Evolutionary conservation across 2,888 invertebrate genomes (phyloP).

Genomic region (Isoperla grammatica): DNA sequence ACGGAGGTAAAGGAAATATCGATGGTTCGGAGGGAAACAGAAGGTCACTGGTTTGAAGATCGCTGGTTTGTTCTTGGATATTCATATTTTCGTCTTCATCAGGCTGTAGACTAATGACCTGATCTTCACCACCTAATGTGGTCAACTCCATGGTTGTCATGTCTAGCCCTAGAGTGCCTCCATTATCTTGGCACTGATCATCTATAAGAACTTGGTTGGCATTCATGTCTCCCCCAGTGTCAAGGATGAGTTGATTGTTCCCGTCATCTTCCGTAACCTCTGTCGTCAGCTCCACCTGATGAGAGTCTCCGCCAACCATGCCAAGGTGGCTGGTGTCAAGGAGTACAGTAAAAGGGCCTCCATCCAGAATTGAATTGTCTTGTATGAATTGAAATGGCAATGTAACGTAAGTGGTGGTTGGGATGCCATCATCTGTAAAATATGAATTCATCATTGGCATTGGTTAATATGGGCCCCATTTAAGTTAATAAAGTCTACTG

Average conservation of each 20-base stretch:
- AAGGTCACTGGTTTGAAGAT: background rate
- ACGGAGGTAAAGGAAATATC: background rate
- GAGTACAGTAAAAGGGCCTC: constrained; percentile 6
- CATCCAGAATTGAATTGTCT: constrained; percentile 23
- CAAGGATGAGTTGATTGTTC: constrained; percentile 10
- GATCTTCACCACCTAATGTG: constrained; percentile 1
- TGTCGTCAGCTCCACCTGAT: constrained; percentile 12
- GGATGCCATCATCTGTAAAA: constrained; percentile 13
- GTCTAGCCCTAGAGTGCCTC: constrained; percentile 15
- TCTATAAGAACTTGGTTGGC: no score
- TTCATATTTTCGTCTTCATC: background rate
- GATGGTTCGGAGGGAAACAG: no score
- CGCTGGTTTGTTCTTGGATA: background rate
- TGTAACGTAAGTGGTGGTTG: constrained; percentile 22
- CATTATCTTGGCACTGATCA: background rate
- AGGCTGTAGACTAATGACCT: constrained; percentile 6
- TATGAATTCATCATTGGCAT: no score
- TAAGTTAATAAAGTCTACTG: no score
- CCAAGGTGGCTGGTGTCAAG: constrained; percentile 15
- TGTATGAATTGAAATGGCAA: constrained; percentile 28
- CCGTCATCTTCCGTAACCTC: constrained; percentile 16
- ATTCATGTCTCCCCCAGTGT: background rate
- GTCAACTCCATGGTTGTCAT: constrained; percentile 21
- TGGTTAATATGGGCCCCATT: no score
- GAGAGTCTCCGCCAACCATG: constrained; percentile 8